Evolutionary conservation across 2,888 invertebrate genomes (phyloP).

Genomic region (Esperia sulphurella): DNA sequence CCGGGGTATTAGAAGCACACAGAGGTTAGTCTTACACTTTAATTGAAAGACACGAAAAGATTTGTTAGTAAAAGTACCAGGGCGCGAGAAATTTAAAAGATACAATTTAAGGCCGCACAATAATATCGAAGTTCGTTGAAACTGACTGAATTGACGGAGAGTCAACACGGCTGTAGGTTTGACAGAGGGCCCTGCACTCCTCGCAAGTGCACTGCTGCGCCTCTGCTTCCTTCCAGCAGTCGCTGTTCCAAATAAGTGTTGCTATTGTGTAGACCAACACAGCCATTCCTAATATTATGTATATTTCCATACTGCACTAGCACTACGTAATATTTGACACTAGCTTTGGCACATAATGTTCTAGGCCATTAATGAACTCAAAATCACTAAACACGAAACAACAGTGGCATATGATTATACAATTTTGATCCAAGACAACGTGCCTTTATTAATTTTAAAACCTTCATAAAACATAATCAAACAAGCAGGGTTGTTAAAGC

Average conservation of each 20-base stretch:
- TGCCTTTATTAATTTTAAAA: too few relatives aligned
- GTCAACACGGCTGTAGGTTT: slow-evolving; percentile 9
- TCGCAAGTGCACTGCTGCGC: slow-evolving; percentile 59
- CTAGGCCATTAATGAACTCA: neutral
- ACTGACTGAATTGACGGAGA: neutral
- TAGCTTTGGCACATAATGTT: slow-evolving; percentile 33
- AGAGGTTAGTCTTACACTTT: too few relatives aligned
- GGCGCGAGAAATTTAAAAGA: neutral
- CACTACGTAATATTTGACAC: slow-evolving; percentile 8
- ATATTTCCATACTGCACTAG: slow-evolving; percentile 59
- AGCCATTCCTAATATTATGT: slow-evolving; percentile 61
- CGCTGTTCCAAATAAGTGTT: slow-evolving; percentile 48
- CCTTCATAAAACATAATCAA: slow-evolving; percentile 1
- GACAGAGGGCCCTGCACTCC: slow-evolving; percentile 54
- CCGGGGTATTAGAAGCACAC: neutral
- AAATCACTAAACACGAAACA: slow-evolving; percentile 15
- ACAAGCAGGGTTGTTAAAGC: slow-evolving; percentile 1
- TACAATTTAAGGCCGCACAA: neutral
- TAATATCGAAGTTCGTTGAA: neutral
- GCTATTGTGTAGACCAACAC: slow-evolving; percentile 59
- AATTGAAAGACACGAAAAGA: too few relatives aligned
- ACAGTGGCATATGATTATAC: slow-evolving; percentile 25
- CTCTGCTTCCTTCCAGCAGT: slow-evolving; percentile 48
- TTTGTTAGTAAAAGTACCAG: neutral
- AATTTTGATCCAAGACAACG: neutral